A percentile compares a stretch with the other conserved stretches of the same genome.
phyloP scores from a whole-genome alignment of 1,140 invertebrate genomes.

The Stratiolaelaps scimitus region DNA sequence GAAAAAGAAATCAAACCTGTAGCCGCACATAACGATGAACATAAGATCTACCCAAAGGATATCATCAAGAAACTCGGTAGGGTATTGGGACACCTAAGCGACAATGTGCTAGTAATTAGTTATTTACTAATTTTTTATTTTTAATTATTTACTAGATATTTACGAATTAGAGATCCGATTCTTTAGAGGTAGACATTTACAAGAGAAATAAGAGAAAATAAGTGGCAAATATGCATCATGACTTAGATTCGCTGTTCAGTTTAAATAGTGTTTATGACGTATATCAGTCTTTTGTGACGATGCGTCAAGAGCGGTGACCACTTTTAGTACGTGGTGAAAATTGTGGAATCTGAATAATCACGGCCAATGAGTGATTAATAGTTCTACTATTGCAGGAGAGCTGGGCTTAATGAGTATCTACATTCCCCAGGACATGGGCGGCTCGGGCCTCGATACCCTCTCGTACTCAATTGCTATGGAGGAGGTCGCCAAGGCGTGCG shows the following conservation, averaged over 20 bases:
- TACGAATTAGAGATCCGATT: too few relatives aligned
- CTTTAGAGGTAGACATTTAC: too few relatives aligned
- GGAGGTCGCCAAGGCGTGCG: neutral
- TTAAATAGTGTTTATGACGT: too few relatives aligned
- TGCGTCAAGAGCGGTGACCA: too few relatives aligned
- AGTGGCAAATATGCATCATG: too few relatives aligned
- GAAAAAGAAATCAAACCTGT: conserved; percentile 74
- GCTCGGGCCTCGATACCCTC: conserved; percentile 68
- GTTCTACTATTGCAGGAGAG: conserved; percentile 53
- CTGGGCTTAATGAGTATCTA: conserved; percentile 75
- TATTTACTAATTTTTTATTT: neutral
- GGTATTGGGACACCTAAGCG: neutral
- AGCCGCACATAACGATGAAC: conserved; percentile 66
- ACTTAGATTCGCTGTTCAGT: too few relatives aligned
- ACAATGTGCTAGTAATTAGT: neutral
- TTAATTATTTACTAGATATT: neutral
- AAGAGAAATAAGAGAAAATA: too few relatives aligned
- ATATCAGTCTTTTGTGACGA: too few relatives aligned
- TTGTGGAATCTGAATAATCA: too few relatives aligned
- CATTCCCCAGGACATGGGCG: conserved; percentile 68
- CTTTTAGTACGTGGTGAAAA: too few relatives aligned
- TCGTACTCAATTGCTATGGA: conserved; percentile 30
- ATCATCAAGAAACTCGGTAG: conserved; percentile 13
- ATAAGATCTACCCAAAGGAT: conserved; percentile 67
- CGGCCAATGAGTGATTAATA: too few relatives aligned